A percentile compares a stretch with the other conserved stretches of the same genome.
Conservation (phyloP, 2,888 invertebrate species). For the Penaeus monodon region DNA sequence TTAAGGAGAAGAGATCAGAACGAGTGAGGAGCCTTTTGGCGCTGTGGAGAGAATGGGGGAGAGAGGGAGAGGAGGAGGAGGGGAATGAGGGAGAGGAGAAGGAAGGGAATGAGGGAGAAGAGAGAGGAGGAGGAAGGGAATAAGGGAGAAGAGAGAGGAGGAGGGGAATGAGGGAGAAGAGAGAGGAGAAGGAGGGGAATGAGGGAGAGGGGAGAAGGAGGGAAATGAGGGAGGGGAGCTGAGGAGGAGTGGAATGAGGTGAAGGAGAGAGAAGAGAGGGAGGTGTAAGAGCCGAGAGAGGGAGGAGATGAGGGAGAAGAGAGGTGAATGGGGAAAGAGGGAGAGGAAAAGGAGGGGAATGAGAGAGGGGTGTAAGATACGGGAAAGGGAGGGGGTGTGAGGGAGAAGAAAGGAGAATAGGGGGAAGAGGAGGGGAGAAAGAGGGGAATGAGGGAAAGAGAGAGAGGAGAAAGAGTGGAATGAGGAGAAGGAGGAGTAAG, state of each 20-base stretch:
- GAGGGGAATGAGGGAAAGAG: no score
- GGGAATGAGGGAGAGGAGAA: neutral
- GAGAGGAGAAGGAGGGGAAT: neutral
- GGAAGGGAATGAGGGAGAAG: neutral
- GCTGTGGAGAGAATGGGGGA: neutral
- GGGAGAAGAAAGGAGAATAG: no score
- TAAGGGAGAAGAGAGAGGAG: neutral
- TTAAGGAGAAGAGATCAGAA: constrained; percentile 20
- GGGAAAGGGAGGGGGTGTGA: no score
- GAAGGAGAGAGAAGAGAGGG: neutral
- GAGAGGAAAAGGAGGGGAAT: no score
- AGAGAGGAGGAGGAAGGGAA: neutral
- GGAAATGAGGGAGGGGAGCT: neutral
- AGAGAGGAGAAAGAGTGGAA: no score
- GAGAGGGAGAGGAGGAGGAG: neutral
- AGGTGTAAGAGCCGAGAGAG: no score
- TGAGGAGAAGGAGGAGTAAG: no score
- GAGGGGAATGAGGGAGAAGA: neutral
- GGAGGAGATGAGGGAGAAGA: no score
- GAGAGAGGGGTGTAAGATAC: no score
- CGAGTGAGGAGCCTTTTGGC: neutral
- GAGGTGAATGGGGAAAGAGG: no score
- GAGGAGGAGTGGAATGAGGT: neutral
- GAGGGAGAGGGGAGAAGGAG: neutral
- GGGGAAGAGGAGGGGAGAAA: no score